phyloP scores from a whole-genome alignment of 1,140 invertebrate genomes.

The Eulimnadia texana region DNA sequence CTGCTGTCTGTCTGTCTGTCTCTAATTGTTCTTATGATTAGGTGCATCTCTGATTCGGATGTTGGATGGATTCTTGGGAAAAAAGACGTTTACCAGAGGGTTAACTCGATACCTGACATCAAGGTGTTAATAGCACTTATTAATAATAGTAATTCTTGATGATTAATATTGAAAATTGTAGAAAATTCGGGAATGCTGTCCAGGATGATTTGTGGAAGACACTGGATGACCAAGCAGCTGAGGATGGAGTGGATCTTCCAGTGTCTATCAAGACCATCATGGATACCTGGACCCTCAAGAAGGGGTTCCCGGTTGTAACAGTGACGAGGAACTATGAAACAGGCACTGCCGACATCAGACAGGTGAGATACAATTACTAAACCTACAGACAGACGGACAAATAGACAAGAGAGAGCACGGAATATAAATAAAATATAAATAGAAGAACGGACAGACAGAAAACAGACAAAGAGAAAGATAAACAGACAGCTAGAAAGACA shows the following conservation, averaged over 20 bases:
- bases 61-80: constrained; percentile 54
- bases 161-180: constrained; percentile 23
- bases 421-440: too few species aligned
- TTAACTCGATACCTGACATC: constrained; percentile 37
- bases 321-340: constrained; percentile 40
- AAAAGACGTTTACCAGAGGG: constrained; percentile 41
- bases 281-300: constrained; percentile 65
- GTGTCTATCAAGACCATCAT: constrained; percentile 47
- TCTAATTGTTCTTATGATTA: constrained; percentile 24
- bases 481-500: too few species aligned
- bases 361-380: constrained; percentile 33
- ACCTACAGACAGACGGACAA: neutral
- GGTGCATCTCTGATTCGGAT: constrained; percentile 54
- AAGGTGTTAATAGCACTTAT: constrained; percentile 28
- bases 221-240: constrained; percentile 53
- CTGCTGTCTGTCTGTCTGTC: neutral
- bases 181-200: constrained; percentile 58
- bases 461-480: too few species aligned
- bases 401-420: neutral
- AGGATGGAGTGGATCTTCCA: constrained; percentile 41
- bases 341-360: constrained; percentile 42
- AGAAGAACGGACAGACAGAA: too few species aligned
- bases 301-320: constrained; percentile 65
- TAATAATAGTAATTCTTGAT: neutral
- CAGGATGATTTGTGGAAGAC: constrained; percentile 75